Conservation (phyloP, 2,888 invertebrate species). For the Exocentrus adspersus region DNA sequence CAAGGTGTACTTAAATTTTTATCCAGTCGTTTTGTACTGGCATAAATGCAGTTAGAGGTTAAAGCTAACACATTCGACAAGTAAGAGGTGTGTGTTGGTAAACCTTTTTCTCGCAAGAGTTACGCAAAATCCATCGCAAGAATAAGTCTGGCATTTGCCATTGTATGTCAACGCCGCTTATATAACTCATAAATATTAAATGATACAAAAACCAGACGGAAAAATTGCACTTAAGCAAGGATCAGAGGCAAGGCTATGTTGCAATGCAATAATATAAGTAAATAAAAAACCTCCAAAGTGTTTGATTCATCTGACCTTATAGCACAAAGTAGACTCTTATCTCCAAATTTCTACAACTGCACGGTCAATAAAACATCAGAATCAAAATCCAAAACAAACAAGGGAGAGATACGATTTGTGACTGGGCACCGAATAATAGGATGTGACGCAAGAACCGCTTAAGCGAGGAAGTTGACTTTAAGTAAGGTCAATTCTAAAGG, state of each 20-base stretch:
- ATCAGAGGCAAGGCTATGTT: too few species aligned
- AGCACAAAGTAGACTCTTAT: too few species aligned
- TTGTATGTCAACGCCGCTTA: background rate
- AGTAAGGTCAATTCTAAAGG: slow-evolving; percentile 23
- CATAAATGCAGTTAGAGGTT: slow-evolving; percentile 8
- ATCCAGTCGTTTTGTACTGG: slow-evolving; percentile 12
- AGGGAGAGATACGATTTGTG: background rate
- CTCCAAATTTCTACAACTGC: too few species aligned
- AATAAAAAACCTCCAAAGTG: too few species aligned
- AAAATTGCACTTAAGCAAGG: background rate
- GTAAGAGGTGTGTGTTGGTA: slow-evolving; percentile 32
- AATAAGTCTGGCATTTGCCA: slow-evolving; percentile 1
- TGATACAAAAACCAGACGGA: background rate
- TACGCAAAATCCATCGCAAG: slow-evolving; percentile 29
- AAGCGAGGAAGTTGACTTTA: slow-evolving; percentile 16
- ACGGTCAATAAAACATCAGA: background rate
- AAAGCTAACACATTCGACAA: slow-evolving; percentile 29
- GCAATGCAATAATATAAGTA: too few species aligned
- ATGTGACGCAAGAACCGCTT: slow-evolving; percentile 22
- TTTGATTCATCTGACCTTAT: too few species aligned
- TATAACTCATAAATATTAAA: slow-evolving; percentile 3
- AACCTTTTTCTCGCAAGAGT: slow-evolving; percentile 20
- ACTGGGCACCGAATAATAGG: background rate
- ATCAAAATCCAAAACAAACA: background rate
- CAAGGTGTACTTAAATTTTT: too few species aligned